phyloP scores from a whole-genome alignment of 2,797 vertebrate genomes.

The Enteromius unitaeniatus region DNA sequence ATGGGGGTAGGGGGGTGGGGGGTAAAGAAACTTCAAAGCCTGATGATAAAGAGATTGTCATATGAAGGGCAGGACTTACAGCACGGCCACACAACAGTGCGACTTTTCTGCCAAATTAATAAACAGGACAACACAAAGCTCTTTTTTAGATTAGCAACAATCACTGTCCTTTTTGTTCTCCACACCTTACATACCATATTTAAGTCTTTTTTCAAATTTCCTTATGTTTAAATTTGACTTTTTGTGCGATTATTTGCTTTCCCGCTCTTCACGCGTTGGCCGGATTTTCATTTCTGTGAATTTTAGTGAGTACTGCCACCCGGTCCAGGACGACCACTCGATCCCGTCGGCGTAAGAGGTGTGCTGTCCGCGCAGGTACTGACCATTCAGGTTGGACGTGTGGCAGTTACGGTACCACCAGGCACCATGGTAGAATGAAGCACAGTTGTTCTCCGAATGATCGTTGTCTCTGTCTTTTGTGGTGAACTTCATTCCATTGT shows the following conservation, averaged over 20 bases:
- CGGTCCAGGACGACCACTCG: constrained; percentile 98
- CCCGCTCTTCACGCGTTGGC: constrained; percentile 82
- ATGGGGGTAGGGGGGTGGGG: not conserved
- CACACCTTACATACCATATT: not conserved
- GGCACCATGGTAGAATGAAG: constrained; percentile 95
- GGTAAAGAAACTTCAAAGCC: constrained; percentile 7
- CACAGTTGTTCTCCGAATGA: constrained; percentile 98
- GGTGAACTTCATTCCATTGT: constrained; percentile 97
- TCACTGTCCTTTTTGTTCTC: constrained; percentile 19
- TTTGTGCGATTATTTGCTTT: constrained; percentile 77
- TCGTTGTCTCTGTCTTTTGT: constrained; percentile 96
- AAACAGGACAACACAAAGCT: constrained; percentile 32
- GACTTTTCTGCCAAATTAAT: constrained; percentile 18
- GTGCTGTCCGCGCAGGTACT: constrained; percentile 94
- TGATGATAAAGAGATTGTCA: constrained; percentile 40
- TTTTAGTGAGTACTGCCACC: constrained; percentile 98
- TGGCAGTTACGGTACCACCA: constrained; percentile 99
- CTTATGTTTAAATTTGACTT: not conserved
- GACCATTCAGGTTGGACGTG: constrained; percentile 97
- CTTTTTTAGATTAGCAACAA: constrained; percentile 22
- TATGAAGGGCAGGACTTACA: constrained; percentile 28
- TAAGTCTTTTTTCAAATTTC: not conserved
- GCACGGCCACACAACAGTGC: constrained; percentile 2
- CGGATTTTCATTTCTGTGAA: constrained; percentile 98
- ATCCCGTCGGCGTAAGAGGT: constrained; percentile 95